Percentiles rank a stretch among this genome's conserved stretches.
These are phyloP conservation scores for Acanthosepion pharaonis DNA, from an alignment of 2,888 invertebrate species.

Conservation along the genomic window DNA sequence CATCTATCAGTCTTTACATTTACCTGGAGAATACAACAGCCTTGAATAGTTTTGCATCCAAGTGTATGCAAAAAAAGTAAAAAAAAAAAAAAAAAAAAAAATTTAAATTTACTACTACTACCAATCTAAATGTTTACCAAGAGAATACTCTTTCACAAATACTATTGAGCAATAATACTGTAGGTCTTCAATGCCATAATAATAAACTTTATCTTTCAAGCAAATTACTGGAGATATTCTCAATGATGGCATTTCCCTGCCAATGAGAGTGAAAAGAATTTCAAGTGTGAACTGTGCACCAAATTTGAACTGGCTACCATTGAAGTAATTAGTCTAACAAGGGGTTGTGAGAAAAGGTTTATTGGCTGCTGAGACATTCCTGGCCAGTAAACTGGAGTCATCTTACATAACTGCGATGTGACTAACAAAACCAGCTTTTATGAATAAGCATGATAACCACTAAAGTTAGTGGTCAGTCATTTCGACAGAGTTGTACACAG, in stretches of 20 bases:
- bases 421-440: conserved; percentile 10
- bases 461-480: not conserved
- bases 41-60: no score
- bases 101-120: no score
- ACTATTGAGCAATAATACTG: no score
- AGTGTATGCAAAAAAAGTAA: no score
- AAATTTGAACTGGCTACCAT: conserved; percentile 22
- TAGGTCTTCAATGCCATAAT: no score
- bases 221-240: no score
- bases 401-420: not conserved
- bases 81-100: no score
- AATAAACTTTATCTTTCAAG: no score
- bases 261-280: not conserved
- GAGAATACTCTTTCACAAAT: no score
- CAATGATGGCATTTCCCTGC: not conserved
- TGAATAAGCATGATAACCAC: not conserved
- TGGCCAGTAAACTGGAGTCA: conserved; percentile 4
- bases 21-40: no score
- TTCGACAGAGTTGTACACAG: not conserved
- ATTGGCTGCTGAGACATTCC: not conserved
- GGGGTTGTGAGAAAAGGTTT: not conserved
- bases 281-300: not conserved
- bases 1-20: no score
- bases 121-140: no score
- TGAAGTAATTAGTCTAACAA: not conserved